A percentile compares a stretch with the other conserved stretches of the same genome.
Conservation (phyloP, 2,113 vertebrate species). For the Apus apus region DNA sequence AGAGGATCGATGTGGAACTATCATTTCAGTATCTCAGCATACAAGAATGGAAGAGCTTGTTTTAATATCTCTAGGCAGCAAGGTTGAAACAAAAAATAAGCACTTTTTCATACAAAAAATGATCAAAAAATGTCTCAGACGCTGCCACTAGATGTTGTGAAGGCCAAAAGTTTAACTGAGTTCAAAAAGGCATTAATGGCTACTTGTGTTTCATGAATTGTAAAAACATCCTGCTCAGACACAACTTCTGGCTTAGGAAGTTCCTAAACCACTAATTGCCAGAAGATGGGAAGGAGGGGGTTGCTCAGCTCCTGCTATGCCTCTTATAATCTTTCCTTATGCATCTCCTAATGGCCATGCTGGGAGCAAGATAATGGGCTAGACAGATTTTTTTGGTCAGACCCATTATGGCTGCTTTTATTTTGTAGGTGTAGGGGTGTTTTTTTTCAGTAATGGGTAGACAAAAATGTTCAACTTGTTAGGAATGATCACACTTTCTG, state of each 20-base stretch:
- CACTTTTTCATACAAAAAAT: not conserved
- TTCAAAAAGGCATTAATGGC: slow-evolving; percentile 32
- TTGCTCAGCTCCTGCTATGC: slow-evolving; percentile 3
- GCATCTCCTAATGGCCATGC: slow-evolving; percentile 43
- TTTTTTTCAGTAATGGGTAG: slow-evolving; percentile 1
- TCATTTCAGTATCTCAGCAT: not conserved
- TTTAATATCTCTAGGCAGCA: not conserved
- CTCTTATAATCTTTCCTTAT: slow-evolving; percentile 43
- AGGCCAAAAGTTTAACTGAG: slow-evolving; percentile 23
- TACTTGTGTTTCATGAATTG: slow-evolving; percentile 30
- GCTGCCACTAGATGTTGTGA: not conserved
- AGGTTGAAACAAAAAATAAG: not conserved
- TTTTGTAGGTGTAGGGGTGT: not conserved
- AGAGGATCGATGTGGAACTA: not conserved
- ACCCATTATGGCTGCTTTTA: slow-evolving; percentile 25
- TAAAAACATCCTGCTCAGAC: slow-evolving; percentile 29
- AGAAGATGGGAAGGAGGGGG: slow-evolving; percentile 32
- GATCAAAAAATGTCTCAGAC: not conserved
- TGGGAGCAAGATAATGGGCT: slow-evolving; percentile 52
- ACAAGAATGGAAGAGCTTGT: not conserved
- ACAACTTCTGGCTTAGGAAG: slow-evolving; percentile 27
- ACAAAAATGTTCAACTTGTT: slow-evolving; percentile 17
- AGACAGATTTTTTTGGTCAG: not conserved
- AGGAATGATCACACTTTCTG: not conserved
- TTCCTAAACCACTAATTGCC: slow-evolving; percentile 60